Conservation (phyloP, 1,140 invertebrate genomes). For the Psix sp. region DNA sequence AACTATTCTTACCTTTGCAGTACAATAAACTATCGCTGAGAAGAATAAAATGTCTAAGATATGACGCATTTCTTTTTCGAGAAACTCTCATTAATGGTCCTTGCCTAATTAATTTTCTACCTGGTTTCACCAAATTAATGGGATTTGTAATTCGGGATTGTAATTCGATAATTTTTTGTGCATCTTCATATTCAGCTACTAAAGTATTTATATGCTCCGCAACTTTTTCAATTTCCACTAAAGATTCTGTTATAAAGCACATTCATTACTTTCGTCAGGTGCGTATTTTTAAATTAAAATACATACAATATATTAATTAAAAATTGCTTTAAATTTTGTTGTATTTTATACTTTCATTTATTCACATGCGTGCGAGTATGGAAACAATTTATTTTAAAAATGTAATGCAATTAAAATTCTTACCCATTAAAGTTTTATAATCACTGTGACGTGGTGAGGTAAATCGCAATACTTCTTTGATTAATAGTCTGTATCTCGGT, state of each 20-base stretch:
- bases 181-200: conserved; percentile 84
- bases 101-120: conserved; percentile 83
- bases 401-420: conserved; percentile 12
- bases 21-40: conserved; percentile 77
- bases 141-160: conserved; percentile 80
- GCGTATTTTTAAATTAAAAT: too few relatives aligned
- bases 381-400: too few relatives aligned
- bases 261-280: conserved; percentile 11
- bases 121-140: conserved; percentile 82
- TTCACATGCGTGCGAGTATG: too few relatives aligned
- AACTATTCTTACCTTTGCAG: conserved; percentile 72
- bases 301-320: too few relatives aligned
- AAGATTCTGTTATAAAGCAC: conserved; percentile 79
- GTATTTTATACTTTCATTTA: too few relatives aligned
- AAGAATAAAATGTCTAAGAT: conserved; percentile 78
- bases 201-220: conserved; percentile 84
- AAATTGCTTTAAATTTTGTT: too few relatives aligned
- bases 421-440: conserved; percentile 77
- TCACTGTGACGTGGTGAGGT: conserved; percentile 80
- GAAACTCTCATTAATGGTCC: conserved; percentile 83
- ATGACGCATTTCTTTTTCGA: conserved; percentile 76
- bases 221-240: conserved; percentile 82
- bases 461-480: conserved; percentile 82
- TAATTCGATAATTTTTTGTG: conserved; percentile 82
- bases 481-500: conserved; percentile 84